Evolutionary conservation across 2,113 vertebrate species (phyloP).

Genomic region (Asarcornis scutulata): DNA sequence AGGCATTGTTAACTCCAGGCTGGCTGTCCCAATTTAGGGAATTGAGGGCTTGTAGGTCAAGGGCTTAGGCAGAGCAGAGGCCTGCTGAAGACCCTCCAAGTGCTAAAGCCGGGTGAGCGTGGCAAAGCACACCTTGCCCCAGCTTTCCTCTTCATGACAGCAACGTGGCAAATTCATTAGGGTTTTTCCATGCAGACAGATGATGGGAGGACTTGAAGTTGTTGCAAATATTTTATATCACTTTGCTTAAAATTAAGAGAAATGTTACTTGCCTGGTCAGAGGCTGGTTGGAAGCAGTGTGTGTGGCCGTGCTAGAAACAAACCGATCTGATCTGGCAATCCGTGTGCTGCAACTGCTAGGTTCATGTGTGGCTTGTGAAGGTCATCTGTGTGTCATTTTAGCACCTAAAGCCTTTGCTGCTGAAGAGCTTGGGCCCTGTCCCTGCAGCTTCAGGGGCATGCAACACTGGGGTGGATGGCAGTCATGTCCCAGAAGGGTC

Average conservation of each 20-base stretch:
- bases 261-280: rapidly evolving
- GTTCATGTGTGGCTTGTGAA: not conserved
- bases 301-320: not conserved
- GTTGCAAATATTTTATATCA: not conserved
- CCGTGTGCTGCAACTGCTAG: rapidly evolving
- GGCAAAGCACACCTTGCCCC: not conserved
- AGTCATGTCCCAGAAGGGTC: not conserved
- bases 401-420: not conserved
- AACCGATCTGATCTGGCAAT: not conserved
- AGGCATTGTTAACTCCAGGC: not conserved
- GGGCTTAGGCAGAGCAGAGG: not conserved
- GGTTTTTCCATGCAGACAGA: not conserved
- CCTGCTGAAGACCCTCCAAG: not conserved
- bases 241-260: not conserved
- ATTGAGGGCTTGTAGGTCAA: not conserved
- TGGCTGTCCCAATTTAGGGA: not conserved
- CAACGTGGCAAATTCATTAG: not conserved
- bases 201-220: not conserved
- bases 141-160: not conserved
- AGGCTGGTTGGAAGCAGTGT: not conserved
- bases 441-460: not conserved
- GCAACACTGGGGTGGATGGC: not conserved
- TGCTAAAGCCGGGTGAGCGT: not conserved
- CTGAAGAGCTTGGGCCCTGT: not conserved
- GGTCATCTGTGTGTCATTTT: rapidly evolving